These are phyloP conservation scores for Aradophagus sp. DNA, from an alignment of 1,140 invertebrate species.

Conservation along the genomic window DNA sequence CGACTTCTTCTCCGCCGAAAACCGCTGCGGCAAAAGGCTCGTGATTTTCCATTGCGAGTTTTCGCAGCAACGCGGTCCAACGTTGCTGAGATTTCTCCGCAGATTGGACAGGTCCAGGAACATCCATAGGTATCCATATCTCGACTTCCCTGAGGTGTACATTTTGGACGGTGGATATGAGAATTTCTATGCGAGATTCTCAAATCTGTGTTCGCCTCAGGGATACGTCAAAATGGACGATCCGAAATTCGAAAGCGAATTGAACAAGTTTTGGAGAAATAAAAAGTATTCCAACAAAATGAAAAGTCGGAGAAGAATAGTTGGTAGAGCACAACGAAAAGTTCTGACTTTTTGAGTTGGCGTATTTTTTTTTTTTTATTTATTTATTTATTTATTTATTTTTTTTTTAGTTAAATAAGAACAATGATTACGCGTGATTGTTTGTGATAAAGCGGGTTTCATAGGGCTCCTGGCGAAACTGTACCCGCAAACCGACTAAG, in stretches of 20 bases:
- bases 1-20: conserved; percentile 74
- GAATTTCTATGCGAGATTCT: background rate
- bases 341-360: too few species aligned
- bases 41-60: conserved; percentile 14
- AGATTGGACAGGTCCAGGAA: conserved; percentile 1
- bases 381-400: too few species aligned
- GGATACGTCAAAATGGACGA: conserved; percentile 5
- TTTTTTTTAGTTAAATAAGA: too few species aligned
- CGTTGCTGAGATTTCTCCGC: background rate
- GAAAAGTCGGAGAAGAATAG: too few species aligned
- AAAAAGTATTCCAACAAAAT: background rate
- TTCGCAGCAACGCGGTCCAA: conserved; percentile 4
- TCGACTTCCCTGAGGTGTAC: conserved; percentile 15
- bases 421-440: too few species aligned
- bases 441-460: too few species aligned
- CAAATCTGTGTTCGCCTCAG: background rate
- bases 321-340: too few species aligned
- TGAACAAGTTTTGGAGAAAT: background rate
- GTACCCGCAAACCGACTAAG: too few species aligned
- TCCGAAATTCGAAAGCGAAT: background rate
- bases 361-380: too few species aligned
- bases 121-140: background rate
- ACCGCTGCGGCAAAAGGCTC: background rate
- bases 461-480: too few species aligned
- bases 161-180: conserved; percentile 8